phyloP scores from a whole-genome alignment of 2,797 vertebrate species.

The Siniperca scherzeri region DNA sequence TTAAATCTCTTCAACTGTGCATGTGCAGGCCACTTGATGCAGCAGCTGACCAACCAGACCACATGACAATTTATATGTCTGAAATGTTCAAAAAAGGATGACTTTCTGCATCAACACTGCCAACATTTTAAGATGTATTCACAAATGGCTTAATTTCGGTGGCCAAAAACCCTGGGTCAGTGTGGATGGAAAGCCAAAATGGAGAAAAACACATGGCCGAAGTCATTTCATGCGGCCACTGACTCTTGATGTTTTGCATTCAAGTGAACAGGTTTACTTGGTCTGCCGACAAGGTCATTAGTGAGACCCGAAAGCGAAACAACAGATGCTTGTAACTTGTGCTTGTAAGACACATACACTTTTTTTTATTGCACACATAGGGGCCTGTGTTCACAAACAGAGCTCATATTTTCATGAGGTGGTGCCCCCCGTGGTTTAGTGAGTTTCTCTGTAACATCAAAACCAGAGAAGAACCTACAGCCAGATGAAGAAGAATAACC shows the following conservation, averaged over 20 bases:
- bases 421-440: conserved; percentile 72
- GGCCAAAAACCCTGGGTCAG: too few species aligned
- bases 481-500: conserved; percentile 45
- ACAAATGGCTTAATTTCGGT: not conserved
- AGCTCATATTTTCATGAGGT: conserved; percentile 79
- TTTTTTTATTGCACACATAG: conserved; percentile 73
- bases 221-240: conserved; percentile 12
- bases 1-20: not conserved
- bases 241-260: conserved; percentile 52
- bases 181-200: not conserved
- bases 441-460: conserved; percentile 75
- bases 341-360: conserved; percentile 54
- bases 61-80: not conserved
- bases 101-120: not conserved
- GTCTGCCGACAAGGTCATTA: conserved; percentile 63
- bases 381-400: conserved; percentile 72
- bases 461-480: conserved; percentile 56
- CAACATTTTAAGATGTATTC: not conserved
- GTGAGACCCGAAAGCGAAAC: conserved; percentile 64
- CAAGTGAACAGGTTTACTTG: conserved; percentile 47
- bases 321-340: conserved; percentile 81
- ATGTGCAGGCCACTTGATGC: not conserved
- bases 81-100: not conserved
- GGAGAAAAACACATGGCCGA: not conserved
- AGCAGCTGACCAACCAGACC: not conserved